phyloP scores from a whole-genome alignment of 2,797 vertebrate genomes.

The Rhynchonycteris naso region DNA sequence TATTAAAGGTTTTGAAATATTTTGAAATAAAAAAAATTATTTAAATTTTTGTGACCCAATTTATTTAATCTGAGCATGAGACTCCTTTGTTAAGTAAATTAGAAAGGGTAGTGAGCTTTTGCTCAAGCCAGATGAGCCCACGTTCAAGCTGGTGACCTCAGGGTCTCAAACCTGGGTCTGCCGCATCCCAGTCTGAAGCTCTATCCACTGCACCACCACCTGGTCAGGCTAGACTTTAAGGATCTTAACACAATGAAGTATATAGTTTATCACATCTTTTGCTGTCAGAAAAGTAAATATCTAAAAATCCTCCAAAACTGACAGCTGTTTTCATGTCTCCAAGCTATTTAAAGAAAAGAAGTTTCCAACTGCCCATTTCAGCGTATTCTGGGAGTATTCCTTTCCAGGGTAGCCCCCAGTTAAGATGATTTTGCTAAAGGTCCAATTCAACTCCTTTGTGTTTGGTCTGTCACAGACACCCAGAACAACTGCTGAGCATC shows the following conservation, averaged over 20 bases:
- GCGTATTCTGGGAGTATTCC: background rate
- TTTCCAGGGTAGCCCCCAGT: background rate
- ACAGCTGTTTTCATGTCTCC: background rate
- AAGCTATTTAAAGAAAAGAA: background rate
- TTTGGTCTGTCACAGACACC: conserved; percentile 76
- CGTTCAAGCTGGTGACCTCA: too few relatives aligned
- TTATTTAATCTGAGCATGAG: background rate
- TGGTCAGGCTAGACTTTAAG: background rate
- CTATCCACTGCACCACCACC: too few relatives aligned
- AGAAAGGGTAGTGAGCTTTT: too few relatives aligned
- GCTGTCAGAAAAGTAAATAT: background rate
- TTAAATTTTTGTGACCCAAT: background rate
- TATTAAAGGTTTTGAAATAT: background rate
- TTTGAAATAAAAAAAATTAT: background rate
- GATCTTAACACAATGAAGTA: background rate
- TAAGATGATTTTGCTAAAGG: conserved; percentile 59
- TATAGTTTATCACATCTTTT: background rate
- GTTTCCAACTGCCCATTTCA: conserved; percentile 5
- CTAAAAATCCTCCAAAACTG: background rate
- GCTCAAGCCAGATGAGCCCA: too few relatives aligned
- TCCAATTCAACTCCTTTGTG: conserved; percentile 66
- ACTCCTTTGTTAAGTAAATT: background rate
- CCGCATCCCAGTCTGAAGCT: too few relatives aligned
- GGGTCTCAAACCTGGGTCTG: too few relatives aligned
- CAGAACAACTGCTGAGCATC: conserved; percentile 78